A percentile compares a stretch with the other conserved stretches of the same genome.
Conservation (phyloP, 2,797 vertebrate species). For the Orientallactaga sibirica region DNA sequence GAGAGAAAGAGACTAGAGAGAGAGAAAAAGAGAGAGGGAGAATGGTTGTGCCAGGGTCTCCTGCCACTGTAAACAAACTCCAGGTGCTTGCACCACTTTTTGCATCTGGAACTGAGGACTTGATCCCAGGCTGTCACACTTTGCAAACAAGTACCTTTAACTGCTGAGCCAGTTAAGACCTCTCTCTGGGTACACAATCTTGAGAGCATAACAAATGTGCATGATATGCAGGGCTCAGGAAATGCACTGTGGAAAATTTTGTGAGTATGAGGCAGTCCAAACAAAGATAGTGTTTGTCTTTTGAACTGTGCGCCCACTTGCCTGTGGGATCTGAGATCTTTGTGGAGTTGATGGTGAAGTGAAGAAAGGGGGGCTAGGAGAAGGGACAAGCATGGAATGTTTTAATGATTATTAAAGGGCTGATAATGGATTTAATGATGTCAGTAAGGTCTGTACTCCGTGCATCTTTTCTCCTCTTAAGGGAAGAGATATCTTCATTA, state of each 20-base stretch:
- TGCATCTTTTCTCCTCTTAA: not conserved
- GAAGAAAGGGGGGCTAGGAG: not conserved
- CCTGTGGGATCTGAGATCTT: not conserved
- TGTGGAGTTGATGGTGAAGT: not conserved
- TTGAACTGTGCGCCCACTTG: not conserved
- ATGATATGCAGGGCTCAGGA: not conserved
- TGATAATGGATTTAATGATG: not conserved
- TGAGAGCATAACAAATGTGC: not conserved
- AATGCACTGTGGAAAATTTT: not conserved
- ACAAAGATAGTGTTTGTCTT: not conserved
- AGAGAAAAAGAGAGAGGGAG: too few species aligned
- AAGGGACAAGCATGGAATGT: not conserved
- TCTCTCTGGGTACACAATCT: not conserved
- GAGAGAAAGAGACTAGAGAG: too few species aligned
- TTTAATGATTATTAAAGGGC: not conserved
- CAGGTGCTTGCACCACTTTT: too few species aligned
- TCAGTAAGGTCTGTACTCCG: not conserved
- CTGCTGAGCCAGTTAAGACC: not conserved
- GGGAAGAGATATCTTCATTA: slow-evolving; percentile 41
- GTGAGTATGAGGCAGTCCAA: not conserved
- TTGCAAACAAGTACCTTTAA: too few species aligned
- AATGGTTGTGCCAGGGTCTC: too few species aligned
- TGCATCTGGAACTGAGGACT: too few species aligned
- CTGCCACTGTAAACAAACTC: too few species aligned
- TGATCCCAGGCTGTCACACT: too few species aligned